Evolutionary conservation across 64 coral and sea anemone species (phyloP).

Genomic region (Catalaphyllia jardinei): DNA sequence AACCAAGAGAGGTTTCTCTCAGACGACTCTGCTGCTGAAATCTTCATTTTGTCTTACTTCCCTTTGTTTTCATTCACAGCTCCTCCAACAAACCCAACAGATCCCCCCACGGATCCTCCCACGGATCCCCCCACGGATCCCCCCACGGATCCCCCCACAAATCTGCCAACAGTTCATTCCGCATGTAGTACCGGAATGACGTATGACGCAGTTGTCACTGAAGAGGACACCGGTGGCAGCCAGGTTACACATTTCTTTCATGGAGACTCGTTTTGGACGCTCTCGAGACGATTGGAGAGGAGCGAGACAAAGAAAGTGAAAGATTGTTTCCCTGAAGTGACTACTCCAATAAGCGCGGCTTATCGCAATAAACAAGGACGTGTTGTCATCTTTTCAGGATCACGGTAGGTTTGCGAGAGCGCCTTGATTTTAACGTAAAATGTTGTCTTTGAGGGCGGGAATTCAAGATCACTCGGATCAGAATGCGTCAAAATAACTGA

Average conservation of each 20-base stretch:
- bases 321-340: constrained; percentile 36
- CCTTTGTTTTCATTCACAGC: neutral
- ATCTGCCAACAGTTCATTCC: neutral
- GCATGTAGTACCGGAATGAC: neutral
- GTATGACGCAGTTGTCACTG: neutral
- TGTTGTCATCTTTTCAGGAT: constrained; percentile 54
- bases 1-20: no score
- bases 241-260: constrained; percentile 42
- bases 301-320: constrained; percentile 15
- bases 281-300: neutral
- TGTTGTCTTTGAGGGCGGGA: no score
- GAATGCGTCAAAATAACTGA: no score
- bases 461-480: no score
- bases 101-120: neutral
- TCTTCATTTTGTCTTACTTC: neutral
- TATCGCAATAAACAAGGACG: constrained; percentile 37
- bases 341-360: constrained; percentile 45
- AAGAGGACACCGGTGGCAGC: neutral
- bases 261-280: constrained; percentile 38
- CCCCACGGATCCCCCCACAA: neutral
- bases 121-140: neutral
- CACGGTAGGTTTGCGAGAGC: constrained; percentile 30
- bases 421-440: no score
- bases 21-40: no score
- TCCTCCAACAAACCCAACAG: neutral